phyloP scores from a whole-genome alignment of 2,797 vertebrate genomes.

The Perdix hodgsoniae region DNA sequence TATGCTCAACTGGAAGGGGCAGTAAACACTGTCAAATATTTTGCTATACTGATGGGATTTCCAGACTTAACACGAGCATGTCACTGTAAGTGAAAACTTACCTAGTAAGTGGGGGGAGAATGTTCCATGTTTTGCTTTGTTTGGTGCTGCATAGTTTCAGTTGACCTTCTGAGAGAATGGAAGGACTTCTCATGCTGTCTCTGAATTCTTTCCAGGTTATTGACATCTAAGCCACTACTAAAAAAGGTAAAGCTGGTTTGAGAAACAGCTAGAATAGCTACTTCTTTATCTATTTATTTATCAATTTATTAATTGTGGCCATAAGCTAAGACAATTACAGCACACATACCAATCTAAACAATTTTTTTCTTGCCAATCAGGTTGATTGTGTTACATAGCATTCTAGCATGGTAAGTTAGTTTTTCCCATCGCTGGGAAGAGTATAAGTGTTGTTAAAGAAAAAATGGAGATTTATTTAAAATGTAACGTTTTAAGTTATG shows the following conservation, averaged over 20 bases:
- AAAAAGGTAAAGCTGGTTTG: background rate
- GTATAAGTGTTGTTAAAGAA: background rate
- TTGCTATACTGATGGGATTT: background rate
- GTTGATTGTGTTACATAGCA: accelerated
- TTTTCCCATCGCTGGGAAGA: background rate
- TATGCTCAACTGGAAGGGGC: background rate
- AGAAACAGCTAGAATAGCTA: background rate
- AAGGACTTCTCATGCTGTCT: background rate
- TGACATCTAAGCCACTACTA: background rate
- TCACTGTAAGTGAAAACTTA: background rate
- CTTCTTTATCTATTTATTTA: background rate
- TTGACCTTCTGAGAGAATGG: background rate
- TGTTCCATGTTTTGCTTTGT: background rate
- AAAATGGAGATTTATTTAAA: background rate
- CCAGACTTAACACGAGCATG: background rate
- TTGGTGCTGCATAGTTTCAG: background rate
- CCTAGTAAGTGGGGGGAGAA: background rate
- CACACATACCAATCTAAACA: background rate
- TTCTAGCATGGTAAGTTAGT: background rate
- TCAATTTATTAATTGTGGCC: background rate
- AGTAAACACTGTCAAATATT: background rate
- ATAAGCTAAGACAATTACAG: background rate
- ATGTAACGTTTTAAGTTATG: background rate
- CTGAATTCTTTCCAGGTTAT: background rate
- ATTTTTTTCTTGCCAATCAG: background rate